A percentile compares a stretch with the other conserved stretches of the same genome.
These are phyloP conservation scores for Rhabdornis inornatus DNA, from an alignment of 2,113 vertebrate genomes.

Conservation along the genomic window DNA sequence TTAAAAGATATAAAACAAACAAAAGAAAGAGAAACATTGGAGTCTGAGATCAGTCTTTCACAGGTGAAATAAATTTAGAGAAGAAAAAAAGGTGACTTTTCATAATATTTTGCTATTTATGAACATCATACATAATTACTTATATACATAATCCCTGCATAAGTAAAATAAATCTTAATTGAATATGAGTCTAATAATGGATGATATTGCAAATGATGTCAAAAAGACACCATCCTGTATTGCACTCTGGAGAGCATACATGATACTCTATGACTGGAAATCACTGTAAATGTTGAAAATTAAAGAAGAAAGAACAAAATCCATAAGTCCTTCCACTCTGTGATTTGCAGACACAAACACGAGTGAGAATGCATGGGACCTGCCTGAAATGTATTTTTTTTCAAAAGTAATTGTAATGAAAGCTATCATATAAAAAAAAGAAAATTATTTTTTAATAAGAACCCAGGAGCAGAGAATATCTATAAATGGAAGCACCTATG, in stretches of 20 bases:
- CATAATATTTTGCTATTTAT: background rate
- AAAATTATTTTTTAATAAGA: background rate
- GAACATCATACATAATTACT: background rate
- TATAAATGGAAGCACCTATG: background rate
- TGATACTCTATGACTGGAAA: background rate
- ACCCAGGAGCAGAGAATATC: background rate
- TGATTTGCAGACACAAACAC: background rate
- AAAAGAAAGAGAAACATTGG: background rate
- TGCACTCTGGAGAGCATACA: background rate
- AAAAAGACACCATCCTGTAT: background rate
- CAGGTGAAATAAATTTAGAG: background rate
- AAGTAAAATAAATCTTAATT: background rate
- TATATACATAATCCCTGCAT: background rate
- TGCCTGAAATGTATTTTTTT: background rate
- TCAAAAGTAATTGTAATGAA: background rate
- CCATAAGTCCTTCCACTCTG: background rate
- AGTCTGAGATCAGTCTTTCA: background rate
- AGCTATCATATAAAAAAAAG: background rate
- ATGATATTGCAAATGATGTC: background rate
- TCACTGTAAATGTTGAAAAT: background rate
- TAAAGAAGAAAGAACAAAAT: background rate
- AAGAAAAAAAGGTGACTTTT: background rate
- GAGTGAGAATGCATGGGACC: background rate
- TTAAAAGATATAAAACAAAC: background rate
- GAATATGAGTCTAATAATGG: background rate